These are phyloP conservation scores for Danaus plexippus DNA, from an alignment of 1,140 invertebrate species.

Conservation along the genomic window DNA sequence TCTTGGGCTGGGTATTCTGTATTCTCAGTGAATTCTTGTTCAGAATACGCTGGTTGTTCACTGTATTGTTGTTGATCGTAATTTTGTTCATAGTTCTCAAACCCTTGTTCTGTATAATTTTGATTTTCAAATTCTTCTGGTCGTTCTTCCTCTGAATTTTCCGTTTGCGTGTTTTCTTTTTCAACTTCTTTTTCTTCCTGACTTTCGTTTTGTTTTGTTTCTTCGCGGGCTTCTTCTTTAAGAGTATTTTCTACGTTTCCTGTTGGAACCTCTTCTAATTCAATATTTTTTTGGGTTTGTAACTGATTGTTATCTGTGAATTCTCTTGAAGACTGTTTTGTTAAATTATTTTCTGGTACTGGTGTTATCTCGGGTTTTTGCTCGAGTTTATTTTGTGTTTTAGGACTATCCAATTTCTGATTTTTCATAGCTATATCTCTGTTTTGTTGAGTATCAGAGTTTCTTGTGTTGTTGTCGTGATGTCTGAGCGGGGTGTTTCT, in stretches of 20 bases:
- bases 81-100: conserved; percentile 38
- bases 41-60: conserved; percentile 6
- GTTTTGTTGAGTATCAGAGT: conserved; percentile 19
- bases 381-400: too few species aligned
- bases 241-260: too few species aligned
- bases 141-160: conserved; percentile 24
- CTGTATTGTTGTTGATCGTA: conserved; percentile 23
- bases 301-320: too few species aligned
- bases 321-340: too few species aligned
- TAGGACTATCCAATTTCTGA: too few species aligned
- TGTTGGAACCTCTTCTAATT: too few species aligned
- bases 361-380: too few species aligned
- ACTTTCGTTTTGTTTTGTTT: conserved; percentile 3
- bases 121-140: conserved; percentile 27
- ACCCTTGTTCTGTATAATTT: conserved; percentile 24
- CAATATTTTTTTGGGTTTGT: too few species aligned
- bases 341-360: too few species aligned
- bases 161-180: conserved; percentile 13
- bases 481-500: conserved; percentile 41
- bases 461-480: conserved; percentile 21
- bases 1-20: conserved; percentile 8
- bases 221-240: too few species aligned
- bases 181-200: conserved; percentile 15
- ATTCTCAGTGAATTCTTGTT: conserved; percentile 16
- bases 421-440: too few species aligned